phyloP scores from a whole-genome alignment of 2,888 invertebrate genomes.

The Melanophora roralis region DNA sequence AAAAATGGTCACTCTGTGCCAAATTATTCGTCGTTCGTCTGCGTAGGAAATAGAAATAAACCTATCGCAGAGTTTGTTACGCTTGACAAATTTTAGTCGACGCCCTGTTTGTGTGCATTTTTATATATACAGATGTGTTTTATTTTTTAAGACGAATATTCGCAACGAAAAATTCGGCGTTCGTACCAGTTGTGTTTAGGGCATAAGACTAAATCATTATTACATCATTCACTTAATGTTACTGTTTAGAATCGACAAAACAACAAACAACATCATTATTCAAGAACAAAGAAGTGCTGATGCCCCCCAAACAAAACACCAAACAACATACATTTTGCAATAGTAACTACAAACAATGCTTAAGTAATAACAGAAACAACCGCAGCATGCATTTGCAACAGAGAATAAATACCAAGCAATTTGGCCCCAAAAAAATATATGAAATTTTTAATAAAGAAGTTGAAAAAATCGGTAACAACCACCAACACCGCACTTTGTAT shows the following conservation, averaged over 20 bases:
- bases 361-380: constrained; percentile 6
- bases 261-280: constrained; percentile 44
- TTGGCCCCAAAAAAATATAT: constrained; percentile 11
- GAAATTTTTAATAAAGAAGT: constrained; percentile 24
- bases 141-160: too few relatives aligned
- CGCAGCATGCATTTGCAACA: constrained; percentile 1
- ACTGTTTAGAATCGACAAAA: constrained; percentile 49
- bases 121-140: too few relatives aligned
- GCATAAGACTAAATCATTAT: constrained; percentile 16
- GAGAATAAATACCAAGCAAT: background rate
- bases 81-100: too few relatives aligned
- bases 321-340: background rate
- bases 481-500: background rate
- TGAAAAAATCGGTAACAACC: constrained; percentile 19
- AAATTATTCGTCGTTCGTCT: too few relatives aligned
- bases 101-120: too few relatives aligned
- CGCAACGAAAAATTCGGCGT: too few relatives aligned
- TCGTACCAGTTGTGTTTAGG: too few relatives aligned
- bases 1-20: too few relatives aligned
- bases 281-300: background rate
- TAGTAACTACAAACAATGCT: background rate
- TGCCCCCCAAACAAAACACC: constrained; percentile 39
- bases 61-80: too few relatives aligned
- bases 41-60: too few relatives aligned
- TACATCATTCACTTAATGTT: constrained; percentile 54